Evolutionary conservation across 2,113 vertebrate genomes (phyloP), one percentile per base, ranked within the genome.

Genomic region (Gambusia holbrooki): DNA sequence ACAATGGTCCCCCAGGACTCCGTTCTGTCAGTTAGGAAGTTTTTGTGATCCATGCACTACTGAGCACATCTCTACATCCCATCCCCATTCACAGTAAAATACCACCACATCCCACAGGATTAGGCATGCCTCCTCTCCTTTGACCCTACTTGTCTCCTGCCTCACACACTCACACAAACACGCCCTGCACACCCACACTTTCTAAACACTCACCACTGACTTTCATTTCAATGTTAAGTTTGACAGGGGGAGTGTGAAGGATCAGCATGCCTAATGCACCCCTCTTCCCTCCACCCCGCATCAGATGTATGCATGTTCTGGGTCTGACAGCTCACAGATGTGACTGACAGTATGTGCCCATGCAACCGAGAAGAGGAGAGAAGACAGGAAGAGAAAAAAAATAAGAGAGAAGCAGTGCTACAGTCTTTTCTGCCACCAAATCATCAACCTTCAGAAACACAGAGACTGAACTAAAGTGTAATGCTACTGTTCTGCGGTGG

Each of bases 91-190:
- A 84, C 74, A 87, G 82, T 77, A 88, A 92, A 87, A 93, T 91
- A 88, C 87, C 89, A 90, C 88, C 90, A 87, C 90, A 92, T 93
- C 92, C 90, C 92, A 90, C 82, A 92, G 92, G 92, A 93, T 93
- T 93, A 93, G 89, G 88, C 90, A 92, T 76, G 90, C 88, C 82
- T 90, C 84, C 76, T 88, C 84, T 91, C 85, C 83, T 90, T 89
- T 92, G 89, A 92, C 91, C 92, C 89, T 74, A 79, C 63, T 71
- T 79, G 68, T 80, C 73, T 85, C 62, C 69, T 66, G 62, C 29
- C 30, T 33, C 70, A 60, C 75, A 61, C 63, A 37, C 33, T 15
- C 68, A 68, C 48, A 32, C 69, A 35, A 71, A 64, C 32, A 48
- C 73, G 76, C 40, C 64, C 65, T 66, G 62, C 69, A 62, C 30